Evolutionary conservation across 2,888 invertebrate species (phyloP), one percentile per base, ranked within the genome.

Genomic region (Julus scandinavius): DNA sequence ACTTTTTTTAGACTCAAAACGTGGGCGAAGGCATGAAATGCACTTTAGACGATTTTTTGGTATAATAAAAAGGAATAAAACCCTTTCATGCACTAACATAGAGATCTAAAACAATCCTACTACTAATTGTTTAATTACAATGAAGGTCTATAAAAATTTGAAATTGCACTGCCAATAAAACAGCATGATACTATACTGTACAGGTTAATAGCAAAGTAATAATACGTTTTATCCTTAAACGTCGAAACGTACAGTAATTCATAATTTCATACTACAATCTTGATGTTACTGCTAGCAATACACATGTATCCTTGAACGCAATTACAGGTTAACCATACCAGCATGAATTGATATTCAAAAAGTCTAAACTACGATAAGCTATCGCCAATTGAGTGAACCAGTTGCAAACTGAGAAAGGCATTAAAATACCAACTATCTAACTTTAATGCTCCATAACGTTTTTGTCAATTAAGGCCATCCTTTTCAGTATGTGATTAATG

Each of bases 121-220:
- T 20, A 29, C 20, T 72, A 72, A 72, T 72, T 72, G 29, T 72
- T 72, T 72, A 9, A 72, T 72, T 72, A 72, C 29, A 72, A 72
- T 29, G 29, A 29, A 72, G 72, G 29, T 29, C 20, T 72, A 17
- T 29, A 72, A 29, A 72, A 72, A n/a, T n/a, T n/a, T n/a, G 17
- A 63, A 63, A 63, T n/a, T 63, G 6, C n/a, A 63, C 63, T 63
- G 63, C 20, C 63, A n/a, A 63, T 63, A 63, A 5, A 72, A 72
- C 72, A 72, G 7, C 72, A n/a, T 29, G 72, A 72, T 72, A 72
- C 72, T n/a, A n/a, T n/a, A n/a, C n/a, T n/a, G n/a, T n/a, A n/a
- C n/a, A 29, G 29, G 72, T 29, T 72, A 72, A 9, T 72, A 29
- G 29, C 29, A 72, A 29, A 63, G 5, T 29, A 29, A 20, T 63